Base-by-base conservation (phyloP, 2,888 invertebrate species). In the Heliconius ismenius region DNA sequence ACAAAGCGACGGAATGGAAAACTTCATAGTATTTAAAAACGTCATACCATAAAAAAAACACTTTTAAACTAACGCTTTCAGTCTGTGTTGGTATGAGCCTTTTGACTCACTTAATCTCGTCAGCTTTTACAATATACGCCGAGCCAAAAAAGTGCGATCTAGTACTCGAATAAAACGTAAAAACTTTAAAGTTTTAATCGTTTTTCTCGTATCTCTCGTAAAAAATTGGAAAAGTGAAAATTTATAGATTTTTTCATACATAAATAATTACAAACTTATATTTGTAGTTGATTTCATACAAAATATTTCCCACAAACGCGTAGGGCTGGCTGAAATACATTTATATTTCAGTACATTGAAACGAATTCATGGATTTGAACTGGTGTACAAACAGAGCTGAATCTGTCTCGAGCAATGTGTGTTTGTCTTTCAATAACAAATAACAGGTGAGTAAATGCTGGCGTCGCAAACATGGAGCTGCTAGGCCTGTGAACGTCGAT, bases 91-190 rank as follows among this genome's bases (percentile, higher is more conserved):
- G 39, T 39, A 39, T 65, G 15, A 65, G 39, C 65, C 36, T 65
- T 65, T 39, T 65, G 36, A 67, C 39, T 39, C 67, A 15, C 24
- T 13, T 67, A 67, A 67, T 24, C 67, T 24, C 24, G 24, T 24
- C 39, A 67, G 39, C 24, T 39, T 67, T 39, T 67, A 67, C 39
- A 67, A 67, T 67, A 24, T 39, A 39, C 15, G n/a, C 64, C n/a
- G n/a, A 39, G n/a, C 24, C 18, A 24, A 67, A 65, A 67, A 24
- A 21, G n/a, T 58, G 3, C 58, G 58, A 58, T 21, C n/a, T 58
- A n/a, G 9, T 49, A 49, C n/a, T 58, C 10, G 3, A 21, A 58
- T n/a, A 24, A 13, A 67, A 9, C 39, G 15, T 18, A 24, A 67
- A 67, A 6, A 15, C 67, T 43, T 67, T 24, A 21, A 13, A 67